These are phyloP conservation scores for Anastatus disparis DNA, from an alignment of 1,140 invertebrate species.

Conservation along the genomic window DNA sequence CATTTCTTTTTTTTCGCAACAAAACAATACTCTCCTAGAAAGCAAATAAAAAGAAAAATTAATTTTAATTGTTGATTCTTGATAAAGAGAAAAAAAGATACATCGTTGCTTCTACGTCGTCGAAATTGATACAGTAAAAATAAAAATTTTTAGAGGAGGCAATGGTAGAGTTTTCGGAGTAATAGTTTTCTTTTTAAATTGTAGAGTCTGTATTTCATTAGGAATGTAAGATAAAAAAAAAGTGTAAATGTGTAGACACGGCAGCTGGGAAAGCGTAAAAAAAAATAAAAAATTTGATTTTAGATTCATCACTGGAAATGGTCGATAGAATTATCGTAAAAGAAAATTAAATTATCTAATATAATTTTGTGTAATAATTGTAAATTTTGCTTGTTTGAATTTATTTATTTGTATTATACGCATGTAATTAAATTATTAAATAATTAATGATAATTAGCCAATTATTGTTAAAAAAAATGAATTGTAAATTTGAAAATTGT, in stretches of 20 bases:
- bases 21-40: constrained; percentile 54
- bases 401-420: neutral
- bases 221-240: too few species aligned
- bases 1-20: constrained; percentile 17
- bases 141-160: too few species aligned
- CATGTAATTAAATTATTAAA: neutral
- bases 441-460: neutral
- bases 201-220: too few species aligned
- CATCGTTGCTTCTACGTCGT: too few species aligned
- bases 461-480: too few species aligned
- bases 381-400: neutral
- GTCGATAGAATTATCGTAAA: neutral
- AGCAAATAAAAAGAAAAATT: too few species aligned
- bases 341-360: neutral
- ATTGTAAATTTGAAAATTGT: too few species aligned
- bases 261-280: neutral
- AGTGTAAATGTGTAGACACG: neutral
- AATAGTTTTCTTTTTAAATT: neutral
- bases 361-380: neutral
- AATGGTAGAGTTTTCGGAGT: neutral
- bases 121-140: too few species aligned
- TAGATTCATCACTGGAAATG: neutral
- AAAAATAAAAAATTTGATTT: constrained; percentile 1
- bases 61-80: too few species aligned
- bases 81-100: too few species aligned